These are phyloP conservation scores for Bradypodion ventrale DNA, from an alignment of 2,797 vertebrate species.

Conservation along the genomic window DNA sequence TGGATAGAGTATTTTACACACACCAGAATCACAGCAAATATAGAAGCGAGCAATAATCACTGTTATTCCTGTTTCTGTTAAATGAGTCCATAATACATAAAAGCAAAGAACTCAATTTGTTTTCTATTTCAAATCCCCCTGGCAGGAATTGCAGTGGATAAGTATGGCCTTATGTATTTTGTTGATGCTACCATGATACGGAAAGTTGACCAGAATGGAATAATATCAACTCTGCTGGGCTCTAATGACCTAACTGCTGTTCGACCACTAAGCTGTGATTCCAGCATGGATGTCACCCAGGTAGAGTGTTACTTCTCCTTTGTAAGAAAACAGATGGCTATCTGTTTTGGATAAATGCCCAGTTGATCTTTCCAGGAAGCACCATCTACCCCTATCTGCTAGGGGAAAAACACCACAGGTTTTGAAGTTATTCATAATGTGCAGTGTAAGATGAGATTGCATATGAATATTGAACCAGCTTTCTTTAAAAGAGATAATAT, in stretches of 20 bases:
- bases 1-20: not conserved
- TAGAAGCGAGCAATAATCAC: conserved; percentile 1
- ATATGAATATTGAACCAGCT: conserved; percentile 56
- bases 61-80: not conserved
- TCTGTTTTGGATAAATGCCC: conserved; percentile 53
- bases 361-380: conserved; percentile 43
- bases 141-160: conserved; percentile 94
- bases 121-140: conserved; percentile 38
- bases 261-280: conserved; percentile 93
- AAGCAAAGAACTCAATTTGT: conserved; percentile 23
- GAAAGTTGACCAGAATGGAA: conserved; percentile 97
- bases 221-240: conserved; percentile 96
- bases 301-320: conserved; percentile 73
- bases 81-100: conserved; percentile 31
- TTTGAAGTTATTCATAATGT: conserved; percentile 11
- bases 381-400: not conserved
- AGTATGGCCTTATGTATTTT: conserved; percentile 97
- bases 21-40: not conserved
- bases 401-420: not conserved
- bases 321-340: conserved; percentile 52
- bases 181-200: conserved; percentile 98
- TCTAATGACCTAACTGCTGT: conserved; percentile 89
- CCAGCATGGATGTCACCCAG: conserved; percentile 98
- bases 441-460: conserved; percentile 48
- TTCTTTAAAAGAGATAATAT: conserved; percentile 53